Percentiles rank a stretch among this genome's conserved stretches.
phyloP scores from a whole-genome alignment of 2,113 vertebrate genomes.

The Alethe diademata region DNA sequence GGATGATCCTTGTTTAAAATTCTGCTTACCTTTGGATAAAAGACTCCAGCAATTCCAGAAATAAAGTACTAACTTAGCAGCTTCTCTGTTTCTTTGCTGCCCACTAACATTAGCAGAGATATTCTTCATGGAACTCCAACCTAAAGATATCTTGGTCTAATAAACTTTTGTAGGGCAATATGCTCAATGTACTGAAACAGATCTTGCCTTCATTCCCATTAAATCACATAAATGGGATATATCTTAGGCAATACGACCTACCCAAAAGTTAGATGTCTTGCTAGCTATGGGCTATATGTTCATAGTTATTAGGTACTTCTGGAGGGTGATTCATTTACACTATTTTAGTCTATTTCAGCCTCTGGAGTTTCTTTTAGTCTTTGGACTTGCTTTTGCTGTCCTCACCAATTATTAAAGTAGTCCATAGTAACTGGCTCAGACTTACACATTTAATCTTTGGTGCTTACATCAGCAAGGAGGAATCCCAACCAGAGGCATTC shows the following conservation, averaged over 20 bases:
- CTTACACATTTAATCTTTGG: not conserved
- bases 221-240: not conserved
- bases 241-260: not conserved
- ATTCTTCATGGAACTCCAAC: not conserved
- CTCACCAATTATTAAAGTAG: not conserved
- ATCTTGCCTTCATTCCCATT: not conserved
- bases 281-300: not conserved
- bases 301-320: not conserved
- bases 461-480: not conserved
- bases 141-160: not conserved
- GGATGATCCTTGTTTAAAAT: not conserved
- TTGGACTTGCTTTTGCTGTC: not conserved
- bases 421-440: not conserved
- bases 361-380: not conserved
- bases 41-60: not conserved
- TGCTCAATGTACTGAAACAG: not conserved
- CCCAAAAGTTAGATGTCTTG: not conserved
- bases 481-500: not conserved
- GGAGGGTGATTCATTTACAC: not conserved
- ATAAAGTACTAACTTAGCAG: not conserved
- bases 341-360: not conserved
- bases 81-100: not conserved
- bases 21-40: not conserved
- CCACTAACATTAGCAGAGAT: not conserved
- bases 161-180: not conserved